A percentile compares a stretch with the other conserved stretches of the same genome.
These are phyloP conservation scores for Panagrolaimus sp. DNA, from an alignment of 1,140 invertebrate species.

Conservation along the genomic window DNA sequence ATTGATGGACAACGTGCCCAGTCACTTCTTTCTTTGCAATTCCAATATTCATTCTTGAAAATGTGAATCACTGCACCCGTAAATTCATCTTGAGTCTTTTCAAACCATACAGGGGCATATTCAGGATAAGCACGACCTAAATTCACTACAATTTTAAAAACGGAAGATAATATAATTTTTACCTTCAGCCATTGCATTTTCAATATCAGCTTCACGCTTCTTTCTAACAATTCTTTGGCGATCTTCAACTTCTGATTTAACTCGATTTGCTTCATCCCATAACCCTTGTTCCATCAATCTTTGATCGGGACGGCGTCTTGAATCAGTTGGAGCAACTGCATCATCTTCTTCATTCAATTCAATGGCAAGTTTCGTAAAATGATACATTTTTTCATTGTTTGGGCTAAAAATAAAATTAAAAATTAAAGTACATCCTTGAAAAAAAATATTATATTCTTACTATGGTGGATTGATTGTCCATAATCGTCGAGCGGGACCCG, in stretches of 20 bases:
- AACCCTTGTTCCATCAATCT: constrained; percentile 88
- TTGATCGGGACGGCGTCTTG: constrained; percentile 85
- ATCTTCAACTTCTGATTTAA: constrained; percentile 79
- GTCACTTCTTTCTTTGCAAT: constrained; percentile 77
- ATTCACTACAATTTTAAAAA: constrained; percentile 23
- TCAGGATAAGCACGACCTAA: constrained; percentile 69
- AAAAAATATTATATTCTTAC: constrained; percentile 62
- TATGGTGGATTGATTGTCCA: constrained; percentile 78
- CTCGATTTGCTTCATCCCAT: constrained; percentile 91
- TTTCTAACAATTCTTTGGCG: constrained; percentile 71
- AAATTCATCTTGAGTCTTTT: constrained; percentile 71
- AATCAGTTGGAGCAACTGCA: constrained; percentile 88
- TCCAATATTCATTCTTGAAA: constrained; percentile 86
- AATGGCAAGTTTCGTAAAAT: constrained; percentile 86
- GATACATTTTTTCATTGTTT: constrained; percentile 75
- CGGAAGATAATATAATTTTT: neutral
- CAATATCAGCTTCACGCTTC: constrained; percentile 51
- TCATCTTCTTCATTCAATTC: constrained; percentile 91
- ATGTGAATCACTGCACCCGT: constrained; percentile 77
- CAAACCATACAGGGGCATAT: constrained; percentile 88
- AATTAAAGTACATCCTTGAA: constrained; percentile 20
- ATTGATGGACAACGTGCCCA: constrained; percentile 89
- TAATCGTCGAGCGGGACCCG: constrained; percentile 73
- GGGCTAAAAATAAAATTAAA: constrained; percentile 29
- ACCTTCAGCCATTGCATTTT: constrained; percentile 52